Evolutionary conservation across 1,140 invertebrate species (phyloP).

Genomic region (Cotesia typhae): DNA sequence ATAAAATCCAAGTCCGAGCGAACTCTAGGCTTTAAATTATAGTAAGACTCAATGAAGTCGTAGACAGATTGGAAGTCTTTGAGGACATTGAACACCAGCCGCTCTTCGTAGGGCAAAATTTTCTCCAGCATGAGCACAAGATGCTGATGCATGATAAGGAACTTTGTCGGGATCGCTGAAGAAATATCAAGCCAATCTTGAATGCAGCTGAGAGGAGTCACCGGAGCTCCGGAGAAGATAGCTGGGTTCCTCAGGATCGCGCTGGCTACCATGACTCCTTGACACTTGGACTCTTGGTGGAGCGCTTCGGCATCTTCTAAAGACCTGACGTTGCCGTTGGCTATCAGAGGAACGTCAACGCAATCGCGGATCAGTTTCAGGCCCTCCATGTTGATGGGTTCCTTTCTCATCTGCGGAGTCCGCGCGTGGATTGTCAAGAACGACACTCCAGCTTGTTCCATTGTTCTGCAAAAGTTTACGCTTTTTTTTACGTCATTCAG

Average conservation of each 20-base stretch:
- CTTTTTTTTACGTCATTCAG: constrained; percentile 70
- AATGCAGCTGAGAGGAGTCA: constrained; percentile 81
- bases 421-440: constrained; percentile 92
- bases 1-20: constrained; percentile 30
- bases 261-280: constrained; percentile 89
- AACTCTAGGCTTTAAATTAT: constrained; percentile 58
- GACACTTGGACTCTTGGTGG: constrained; percentile 74
- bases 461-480: constrained; percentile 77
- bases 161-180: constrained; percentile 64
- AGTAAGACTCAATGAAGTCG: constrained; percentile 73
- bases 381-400: constrained; percentile 78
- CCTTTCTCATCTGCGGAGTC: constrained; percentile 83
- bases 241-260: constrained; percentile 91
- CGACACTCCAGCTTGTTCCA: constrained; percentile 85
- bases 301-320: constrained; percentile 76
- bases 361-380: constrained; percentile 78
- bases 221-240: constrained; percentile 76
- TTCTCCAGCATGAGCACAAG: constrained; percentile 93
- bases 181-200: constrained; percentile 86
- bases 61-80: constrained; percentile 75
- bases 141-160: constrained; percentile 91
- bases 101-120: constrained; percentile 74
- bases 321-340: constrained; percentile 88
- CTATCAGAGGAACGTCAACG: constrained; percentile 83
- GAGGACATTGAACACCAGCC: constrained; percentile 81